phyloP scores from a whole-genome alignment of 2,113 vertebrate genomes.

The Caracal caracal region DNA sequence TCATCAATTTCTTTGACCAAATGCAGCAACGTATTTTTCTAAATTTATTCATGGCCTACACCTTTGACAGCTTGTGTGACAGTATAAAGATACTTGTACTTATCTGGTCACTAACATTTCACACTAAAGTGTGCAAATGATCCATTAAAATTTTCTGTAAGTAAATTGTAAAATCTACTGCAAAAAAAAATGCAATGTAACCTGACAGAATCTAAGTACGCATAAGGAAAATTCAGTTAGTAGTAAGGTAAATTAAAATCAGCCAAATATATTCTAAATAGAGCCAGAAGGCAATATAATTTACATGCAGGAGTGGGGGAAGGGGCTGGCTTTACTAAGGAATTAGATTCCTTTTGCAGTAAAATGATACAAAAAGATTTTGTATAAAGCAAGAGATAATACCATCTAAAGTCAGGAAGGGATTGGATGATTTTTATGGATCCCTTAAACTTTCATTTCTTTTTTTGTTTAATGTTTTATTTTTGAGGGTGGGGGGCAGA shows the following conservation, averaged over 20 bases:
- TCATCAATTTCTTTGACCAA: neutral
- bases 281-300: neutral
- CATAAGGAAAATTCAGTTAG: neutral
- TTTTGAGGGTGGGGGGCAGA: too few relatives aligned
- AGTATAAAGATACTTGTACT: neutral
- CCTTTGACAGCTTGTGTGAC: neutral
- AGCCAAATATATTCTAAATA: slow-evolving; percentile 1
- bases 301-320: neutral
- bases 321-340: neutral
- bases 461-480: too few relatives aligned
- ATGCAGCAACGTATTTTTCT: neutral
- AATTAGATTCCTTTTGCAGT: neutral
- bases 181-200: neutral
- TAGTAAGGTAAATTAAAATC: slow-evolving; percentile 34
- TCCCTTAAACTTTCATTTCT: neutral
- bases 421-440: neutral
- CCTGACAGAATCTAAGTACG: neutral
- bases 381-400: neutral
- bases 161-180: neutral
- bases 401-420: neutral
- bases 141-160: neutral
- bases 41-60: neutral
- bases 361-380: slow-evolving; percentile 17
- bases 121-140: neutral
- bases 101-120: neutral